Evolutionary conservation across 2,113 vertebrate genomes (phyloP).

Genomic region (Rynchops niger): DNA sequence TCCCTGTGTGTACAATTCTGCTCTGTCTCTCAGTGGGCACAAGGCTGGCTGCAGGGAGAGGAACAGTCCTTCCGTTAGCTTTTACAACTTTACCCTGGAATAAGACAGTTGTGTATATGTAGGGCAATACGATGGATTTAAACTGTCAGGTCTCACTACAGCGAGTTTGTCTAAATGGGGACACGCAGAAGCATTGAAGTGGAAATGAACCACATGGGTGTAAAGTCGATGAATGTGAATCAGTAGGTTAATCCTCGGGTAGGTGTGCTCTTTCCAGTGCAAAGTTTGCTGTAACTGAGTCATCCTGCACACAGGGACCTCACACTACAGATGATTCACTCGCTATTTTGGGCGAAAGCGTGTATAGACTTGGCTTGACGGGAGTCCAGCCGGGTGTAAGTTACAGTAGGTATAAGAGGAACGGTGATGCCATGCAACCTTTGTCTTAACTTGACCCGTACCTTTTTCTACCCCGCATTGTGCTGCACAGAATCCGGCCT

Average conservation of each 20-base stretch:
- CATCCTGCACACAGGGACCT: not conserved
- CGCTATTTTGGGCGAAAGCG: not conserved
- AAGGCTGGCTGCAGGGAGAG: not conserved
- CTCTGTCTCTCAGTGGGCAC: not conserved
- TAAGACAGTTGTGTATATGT: rapidly evolving
- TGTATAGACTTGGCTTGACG: not conserved
- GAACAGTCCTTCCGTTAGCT: not conserved
- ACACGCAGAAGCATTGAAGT: not conserved
- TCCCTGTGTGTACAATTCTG: not conserved
- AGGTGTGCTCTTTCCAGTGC: not conserved
- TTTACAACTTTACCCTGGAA: not conserved
- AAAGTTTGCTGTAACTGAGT: not conserved
- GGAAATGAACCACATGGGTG: not conserved
- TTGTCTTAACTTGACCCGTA: rapidly evolving
- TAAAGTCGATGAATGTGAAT: rapidly evolving
- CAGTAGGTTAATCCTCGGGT: not conserved
- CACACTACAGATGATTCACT: not conserved
- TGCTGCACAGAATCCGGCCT: not conserved
- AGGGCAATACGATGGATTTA: not conserved
- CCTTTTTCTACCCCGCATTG: rapidly evolving
- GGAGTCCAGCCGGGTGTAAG: not conserved
- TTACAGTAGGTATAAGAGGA: too few relatives aligned
- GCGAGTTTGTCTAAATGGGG: not conserved
- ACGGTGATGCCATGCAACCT: not conserved
- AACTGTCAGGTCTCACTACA: not conserved